Evolutionary conservation across 2,113 vertebrate species (phyloP).

Genomic region (Myiozetetes cayanensis): DNA sequence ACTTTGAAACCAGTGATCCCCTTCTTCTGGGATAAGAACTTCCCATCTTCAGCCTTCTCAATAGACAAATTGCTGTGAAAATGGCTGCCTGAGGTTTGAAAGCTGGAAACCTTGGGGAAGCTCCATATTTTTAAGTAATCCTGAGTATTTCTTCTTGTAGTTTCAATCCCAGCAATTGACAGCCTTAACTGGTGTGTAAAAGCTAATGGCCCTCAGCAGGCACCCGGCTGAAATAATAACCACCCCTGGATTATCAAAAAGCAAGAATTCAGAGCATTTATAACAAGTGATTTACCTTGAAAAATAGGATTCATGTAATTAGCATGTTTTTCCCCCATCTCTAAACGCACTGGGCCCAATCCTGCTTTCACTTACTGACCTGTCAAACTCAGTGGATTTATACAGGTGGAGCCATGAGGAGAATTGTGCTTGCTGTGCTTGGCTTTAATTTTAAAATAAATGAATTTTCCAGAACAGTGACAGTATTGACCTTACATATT

Average conservation of each 20-base stretch:
- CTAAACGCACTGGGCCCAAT: not conserved
- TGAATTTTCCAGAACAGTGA: constrained; percentile 82
- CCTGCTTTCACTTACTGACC: not conserved
- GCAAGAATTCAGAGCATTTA: not conserved
- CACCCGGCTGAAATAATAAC: constrained; percentile 42
- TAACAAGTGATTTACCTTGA: constrained; percentile 16
- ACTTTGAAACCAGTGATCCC: not conserved
- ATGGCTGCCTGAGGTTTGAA: not conserved
- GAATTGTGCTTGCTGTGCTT: constrained; percentile 64
- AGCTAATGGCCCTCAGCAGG: constrained; percentile 42
- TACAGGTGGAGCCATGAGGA: constrained; percentile 56
- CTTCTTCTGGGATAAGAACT: not conserved
- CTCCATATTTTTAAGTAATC: not conserved
- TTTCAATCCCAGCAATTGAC: constrained; percentile 8
- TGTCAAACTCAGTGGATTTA: not conserved
- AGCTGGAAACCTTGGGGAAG: not conserved
- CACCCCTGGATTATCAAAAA: not conserved
- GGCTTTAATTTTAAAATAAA: constrained; percentile 80
- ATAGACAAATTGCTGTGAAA: not conserved
- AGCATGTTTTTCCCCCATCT: not conserved
- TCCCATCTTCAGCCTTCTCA: not conserved
- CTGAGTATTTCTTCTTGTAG: constrained; percentile 2
- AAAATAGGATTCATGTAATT: constrained; percentile 41
- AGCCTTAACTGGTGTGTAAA: constrained; percentile 13
- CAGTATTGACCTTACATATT: constrained; percentile 85